Base-by-base conservation (phyloP, 2,888 invertebrate species). In the Drosophila anomalata region DNA sequence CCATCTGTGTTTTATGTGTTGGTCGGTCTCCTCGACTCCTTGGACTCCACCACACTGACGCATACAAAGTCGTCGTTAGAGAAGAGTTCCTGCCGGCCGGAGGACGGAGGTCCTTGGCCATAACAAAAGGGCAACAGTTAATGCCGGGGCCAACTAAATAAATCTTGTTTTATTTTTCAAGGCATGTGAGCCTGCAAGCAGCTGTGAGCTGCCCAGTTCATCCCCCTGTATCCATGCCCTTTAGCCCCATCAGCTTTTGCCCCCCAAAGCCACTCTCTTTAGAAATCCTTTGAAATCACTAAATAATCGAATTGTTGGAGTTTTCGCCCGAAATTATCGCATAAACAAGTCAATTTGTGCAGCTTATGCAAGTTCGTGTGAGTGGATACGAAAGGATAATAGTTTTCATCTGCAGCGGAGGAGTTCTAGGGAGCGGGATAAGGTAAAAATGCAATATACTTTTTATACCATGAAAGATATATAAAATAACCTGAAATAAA, bases 71-170 rank as follows among this genome's bases (percentile, higher is more conserved):
- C 70, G 44, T 44, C 20, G 67, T 65, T 63, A 46, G 67, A 51
- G 63, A 63, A 52, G 67, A 63, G 52, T 63, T 63, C 52, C 67
- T 46, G 63, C 39, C 63, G 44, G 50, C 14, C 3, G 22, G 3
- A 42, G 55, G 66, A 50, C 11, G 42, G 59, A 14, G 58, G 36
- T 54, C 68, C 55, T 54, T 68, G 63, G 76, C 62, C 66, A 74
- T 76, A 81, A 84, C 78, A 85, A 88, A 65, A 74, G 81, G 89
- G 73, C 85, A 88, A 87, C 87, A 87, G 87, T 85, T 87, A 84
- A 81, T 84, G 89, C 77, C 71, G 61, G 52, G 73, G 63, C 55
- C 84, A 76, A 78, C 88, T 76, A 88, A 87, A 85, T 88, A 87
- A 88, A 88, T 88, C 87, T 80, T 77, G 73, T 79, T 88, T 88